Conservation (phyloP, 2,888 invertebrate genomes). For the Onchidella celtica region DNA sequence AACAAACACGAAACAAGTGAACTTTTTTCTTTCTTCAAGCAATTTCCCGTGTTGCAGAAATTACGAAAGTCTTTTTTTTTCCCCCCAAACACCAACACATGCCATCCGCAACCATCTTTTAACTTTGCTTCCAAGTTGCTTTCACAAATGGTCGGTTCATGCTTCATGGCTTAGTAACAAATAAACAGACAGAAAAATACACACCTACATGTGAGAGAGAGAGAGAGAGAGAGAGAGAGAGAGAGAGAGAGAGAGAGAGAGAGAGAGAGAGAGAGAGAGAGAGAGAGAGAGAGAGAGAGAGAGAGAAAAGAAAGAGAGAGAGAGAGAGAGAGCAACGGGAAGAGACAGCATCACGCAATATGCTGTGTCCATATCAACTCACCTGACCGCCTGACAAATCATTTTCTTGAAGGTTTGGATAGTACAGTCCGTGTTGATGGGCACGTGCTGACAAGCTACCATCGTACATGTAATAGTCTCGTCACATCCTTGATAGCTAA, state of each 20-base stretch:
- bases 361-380: conserved; percentile 51
- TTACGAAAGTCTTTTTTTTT: no score
- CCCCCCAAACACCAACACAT: no score
- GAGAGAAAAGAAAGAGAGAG: background rate
- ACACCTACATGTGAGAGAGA: conserved; percentile 24
- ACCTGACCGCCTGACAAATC: conserved; percentile 78
- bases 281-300: background rate
- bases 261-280: background rate
- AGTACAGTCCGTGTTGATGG: conserved; percentile 64
- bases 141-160: no score
- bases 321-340: conserved; percentile 17
- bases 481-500: conserved; percentile 72
- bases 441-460: conserved; percentile 65
- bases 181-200: no score
- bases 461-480: conserved; percentile 67
- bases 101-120: no score
- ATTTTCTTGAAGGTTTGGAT: conserved; percentile 71
- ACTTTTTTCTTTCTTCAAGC: no score
- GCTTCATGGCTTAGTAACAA: no score
- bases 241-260: conserved; percentile 16
- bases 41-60: no score
- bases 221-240: conserved; percentile 35
- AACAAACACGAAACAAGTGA: no score
- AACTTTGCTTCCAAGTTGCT: no score
- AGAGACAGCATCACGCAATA: background rate